Conservation (phyloP, 2,888 invertebrate species). For the Parelbella ahira region DNA sequence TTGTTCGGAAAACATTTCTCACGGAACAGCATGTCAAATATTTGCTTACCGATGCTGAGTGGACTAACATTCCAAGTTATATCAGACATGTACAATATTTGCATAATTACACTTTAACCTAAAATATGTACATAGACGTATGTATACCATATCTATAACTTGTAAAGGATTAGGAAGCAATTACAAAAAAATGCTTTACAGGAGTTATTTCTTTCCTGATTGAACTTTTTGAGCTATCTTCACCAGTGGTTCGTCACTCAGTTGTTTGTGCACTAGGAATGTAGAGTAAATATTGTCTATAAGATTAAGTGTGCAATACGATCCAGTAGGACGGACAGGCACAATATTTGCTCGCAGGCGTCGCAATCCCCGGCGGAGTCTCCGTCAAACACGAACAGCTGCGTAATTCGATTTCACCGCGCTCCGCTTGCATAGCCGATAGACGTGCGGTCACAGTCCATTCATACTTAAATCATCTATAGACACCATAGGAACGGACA, state of each 20-base stretch:
- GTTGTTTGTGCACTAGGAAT: too few relatives aligned
- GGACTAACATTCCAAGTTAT: too few relatives aligned
- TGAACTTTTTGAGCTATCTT: too few relatives aligned
- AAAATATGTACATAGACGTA: too few relatives aligned
- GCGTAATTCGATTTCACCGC: conserved; percentile 15
- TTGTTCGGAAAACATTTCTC: conserved; percentile 1
- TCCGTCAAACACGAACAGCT: conserved; percentile 14
- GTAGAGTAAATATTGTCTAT: background rate
- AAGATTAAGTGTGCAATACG: conserved; percentile 5
- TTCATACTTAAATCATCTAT: conserved; percentile 10
- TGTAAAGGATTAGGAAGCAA: too few relatives aligned
- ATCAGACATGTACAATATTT: too few relatives aligned
- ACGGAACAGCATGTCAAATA: conserved; percentile 4
- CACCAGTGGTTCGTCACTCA: too few relatives aligned
- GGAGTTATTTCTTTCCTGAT: too few relatives aligned
- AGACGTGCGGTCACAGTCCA: conserved; percentile 9
- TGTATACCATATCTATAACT: too few relatives aligned
- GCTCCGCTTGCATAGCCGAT: conserved; percentile 9
- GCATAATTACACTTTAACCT: too few relatives aligned
- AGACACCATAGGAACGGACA: too few relatives aligned
- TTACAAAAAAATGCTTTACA: too few relatives aligned
- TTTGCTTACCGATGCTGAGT: background rate
- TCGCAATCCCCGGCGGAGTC: conserved; percentile 4
- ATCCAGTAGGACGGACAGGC: background rate
- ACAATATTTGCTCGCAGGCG: conserved; percentile 13